These are phyloP conservation scores for Leptopilina boulardi DNA, from an alignment of 1,140 invertebrate genomes.

Conservation along the genomic window DNA sequence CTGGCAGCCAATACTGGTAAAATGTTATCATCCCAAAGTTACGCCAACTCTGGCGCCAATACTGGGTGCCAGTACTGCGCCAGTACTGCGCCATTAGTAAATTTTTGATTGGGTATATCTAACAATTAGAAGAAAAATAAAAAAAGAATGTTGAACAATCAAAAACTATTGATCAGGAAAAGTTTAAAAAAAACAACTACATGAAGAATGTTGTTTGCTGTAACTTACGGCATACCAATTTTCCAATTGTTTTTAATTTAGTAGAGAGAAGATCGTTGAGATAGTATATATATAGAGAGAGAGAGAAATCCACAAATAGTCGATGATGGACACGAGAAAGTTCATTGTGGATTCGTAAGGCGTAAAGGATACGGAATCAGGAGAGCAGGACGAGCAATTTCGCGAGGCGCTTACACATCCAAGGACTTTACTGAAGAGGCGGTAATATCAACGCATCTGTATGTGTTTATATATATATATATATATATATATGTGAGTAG, in stretches of 20 bases:
- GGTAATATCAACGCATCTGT: constrained; percentile 22
- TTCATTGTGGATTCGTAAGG: constrained; percentile 61
- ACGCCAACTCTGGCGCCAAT: no score
- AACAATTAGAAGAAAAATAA: no score
- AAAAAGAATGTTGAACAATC: no score
- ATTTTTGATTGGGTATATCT: no score
- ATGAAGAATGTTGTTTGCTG: not conserved
- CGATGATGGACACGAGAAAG: constrained; percentile 53
- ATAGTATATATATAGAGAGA: no score
- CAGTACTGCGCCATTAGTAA: no score
- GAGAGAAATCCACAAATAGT: constrained; percentile 48
- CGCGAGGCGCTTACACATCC: constrained; percentile 26
- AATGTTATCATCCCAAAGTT: no score
- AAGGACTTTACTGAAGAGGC: constrained; percentile 31
- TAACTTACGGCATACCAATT: not conserved
- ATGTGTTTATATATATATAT: not conserved
- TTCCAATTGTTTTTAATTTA: not conserved
- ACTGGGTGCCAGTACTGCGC: no score
- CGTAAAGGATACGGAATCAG: constrained; percentile 52
- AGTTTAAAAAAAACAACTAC: not conserved
- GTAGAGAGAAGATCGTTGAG: not conserved
- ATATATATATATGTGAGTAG: no score
- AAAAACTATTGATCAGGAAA: no score
- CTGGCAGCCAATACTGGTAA: no score
- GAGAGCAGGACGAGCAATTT: constrained; percentile 40